These are phyloP conservation scores for Percopsis transmontana DNA, from an alignment of 2,113 vertebrate genomes.

Conservation along the genomic window DNA sequence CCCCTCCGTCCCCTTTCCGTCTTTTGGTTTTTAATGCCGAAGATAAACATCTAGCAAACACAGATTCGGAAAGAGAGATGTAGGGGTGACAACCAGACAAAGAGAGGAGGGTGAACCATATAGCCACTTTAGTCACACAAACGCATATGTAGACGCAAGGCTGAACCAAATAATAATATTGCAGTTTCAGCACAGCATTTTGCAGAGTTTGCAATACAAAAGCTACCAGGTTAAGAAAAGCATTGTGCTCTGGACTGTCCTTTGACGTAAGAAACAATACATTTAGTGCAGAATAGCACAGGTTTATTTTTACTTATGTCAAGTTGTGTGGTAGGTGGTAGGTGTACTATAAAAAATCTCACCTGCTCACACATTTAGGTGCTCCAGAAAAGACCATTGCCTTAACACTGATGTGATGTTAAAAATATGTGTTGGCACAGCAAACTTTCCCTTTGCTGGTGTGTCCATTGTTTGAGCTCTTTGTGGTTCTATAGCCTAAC, in stretches of 20 bases:
- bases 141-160: not conserved
- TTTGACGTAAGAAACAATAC: not conserved
- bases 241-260: not conserved
- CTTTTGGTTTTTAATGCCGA: slow-evolving; percentile 52
- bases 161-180: not conserved
- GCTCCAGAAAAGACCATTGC: no score
- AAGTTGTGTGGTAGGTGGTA: no score
- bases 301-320: no score
- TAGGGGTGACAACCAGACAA: slow-evolving; percentile 28
- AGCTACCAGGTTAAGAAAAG: not conserved
- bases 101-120: not conserved
- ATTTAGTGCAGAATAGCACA: not conserved
- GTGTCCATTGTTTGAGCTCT: no score
- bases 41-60: slow-evolving; percentile 66
- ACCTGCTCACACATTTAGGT: no score
- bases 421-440: not conserved
- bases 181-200: no score
- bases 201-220: not conserved
- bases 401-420: not conserved
- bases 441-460: no score
- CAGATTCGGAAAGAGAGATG: slow-evolving; percentile 55
- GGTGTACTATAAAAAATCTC: no score
- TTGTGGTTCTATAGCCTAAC: no score
- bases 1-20: slow-evolving; percentile 53
- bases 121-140: not conserved